Conservation (phyloP, 2,888 invertebrate species). For the Amorpha juglandis region DNA sequence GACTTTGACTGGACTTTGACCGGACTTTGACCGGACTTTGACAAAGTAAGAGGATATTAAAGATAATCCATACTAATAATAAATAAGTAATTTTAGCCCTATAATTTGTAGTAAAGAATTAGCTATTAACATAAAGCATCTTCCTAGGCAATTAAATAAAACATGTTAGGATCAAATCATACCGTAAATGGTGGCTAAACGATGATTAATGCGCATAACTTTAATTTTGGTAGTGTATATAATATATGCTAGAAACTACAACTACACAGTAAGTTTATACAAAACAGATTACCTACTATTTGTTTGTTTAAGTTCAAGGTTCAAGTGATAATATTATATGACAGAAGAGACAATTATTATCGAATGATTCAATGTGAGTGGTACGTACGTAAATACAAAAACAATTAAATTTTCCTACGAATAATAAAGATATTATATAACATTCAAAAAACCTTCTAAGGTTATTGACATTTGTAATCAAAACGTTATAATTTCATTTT, state of each 20-base stretch:
- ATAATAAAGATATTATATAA: background rate
- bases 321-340: background rate
- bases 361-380: background rate
- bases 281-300: background rate
- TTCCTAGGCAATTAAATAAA: conserved; percentile 13
- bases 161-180: background rate
- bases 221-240: too few species aligned
- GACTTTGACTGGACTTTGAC: too few species aligned
- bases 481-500: too few species aligned
- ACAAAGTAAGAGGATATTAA: too few species aligned
- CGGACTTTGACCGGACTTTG: too few species aligned
- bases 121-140: conserved; percentile 1
- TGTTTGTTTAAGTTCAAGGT: conserved; percentile 12
- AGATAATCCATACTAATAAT: too few species aligned
- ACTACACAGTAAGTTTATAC: background rate
- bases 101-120: background rate
- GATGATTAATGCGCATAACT: too few species aligned
- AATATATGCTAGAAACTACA: too few species aligned
- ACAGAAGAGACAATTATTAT: background rate
- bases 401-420: background rate
- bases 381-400: too few species aligned
- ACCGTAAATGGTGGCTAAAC: background rate
- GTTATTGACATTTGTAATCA: too few species aligned
- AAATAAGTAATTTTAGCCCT: too few species aligned
- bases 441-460: background rate